These are phyloP conservation scores for Ametastegia equiseti DNA, from an alignment of 2,888 invertebrate genomes.

Conservation along the genomic window DNA sequence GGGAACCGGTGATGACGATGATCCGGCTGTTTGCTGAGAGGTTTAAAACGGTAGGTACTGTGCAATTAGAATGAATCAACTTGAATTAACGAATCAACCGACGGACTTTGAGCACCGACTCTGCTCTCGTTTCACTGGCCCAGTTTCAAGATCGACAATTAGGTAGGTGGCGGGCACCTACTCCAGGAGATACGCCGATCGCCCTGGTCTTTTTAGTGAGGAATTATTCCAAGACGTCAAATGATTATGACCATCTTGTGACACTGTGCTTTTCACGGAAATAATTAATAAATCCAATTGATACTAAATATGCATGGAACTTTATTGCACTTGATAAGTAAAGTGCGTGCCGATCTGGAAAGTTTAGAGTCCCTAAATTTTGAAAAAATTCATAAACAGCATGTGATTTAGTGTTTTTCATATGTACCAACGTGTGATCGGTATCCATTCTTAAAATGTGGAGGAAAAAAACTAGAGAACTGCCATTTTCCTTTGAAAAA, in stretches of 20 bases:
- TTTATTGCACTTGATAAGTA: too few relatives aligned
- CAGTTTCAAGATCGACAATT: conserved; percentile 21
- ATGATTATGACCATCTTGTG: neutral
- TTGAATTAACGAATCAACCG: conserved; percentile 22
- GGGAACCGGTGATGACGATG: neutral
- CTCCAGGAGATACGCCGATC: neutral
- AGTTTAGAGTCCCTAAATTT: too few relatives aligned
- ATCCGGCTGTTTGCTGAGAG: neutral
- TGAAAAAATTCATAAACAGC: too few relatives aligned
- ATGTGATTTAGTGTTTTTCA: too few relatives aligned
- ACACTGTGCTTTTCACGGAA: neutral
- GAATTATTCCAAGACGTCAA: neutral
- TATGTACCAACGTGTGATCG: too few relatives aligned
- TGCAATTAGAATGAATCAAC: conserved; percentile 37
- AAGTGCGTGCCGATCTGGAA: too few relatives aligned
- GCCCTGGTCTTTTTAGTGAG: neutral
- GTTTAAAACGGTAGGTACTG: too few relatives aligned
- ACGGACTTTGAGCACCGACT: conserved; percentile 2
- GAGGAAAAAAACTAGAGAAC: too few relatives aligned
- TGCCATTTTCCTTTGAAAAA: too few relatives aligned
- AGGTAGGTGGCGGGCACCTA: neutral
- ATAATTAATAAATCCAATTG: too few relatives aligned
- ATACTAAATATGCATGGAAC: too few relatives aligned
- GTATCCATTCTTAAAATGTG: too few relatives aligned
- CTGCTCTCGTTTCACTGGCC: conserved; percentile 43